Percentiles rank a stretch among this genome's conserved stretches.
phyloP scores from a whole-genome alignment of 2,113 vertebrate genomes.

The Saccopteryx bilineata region DNA sequence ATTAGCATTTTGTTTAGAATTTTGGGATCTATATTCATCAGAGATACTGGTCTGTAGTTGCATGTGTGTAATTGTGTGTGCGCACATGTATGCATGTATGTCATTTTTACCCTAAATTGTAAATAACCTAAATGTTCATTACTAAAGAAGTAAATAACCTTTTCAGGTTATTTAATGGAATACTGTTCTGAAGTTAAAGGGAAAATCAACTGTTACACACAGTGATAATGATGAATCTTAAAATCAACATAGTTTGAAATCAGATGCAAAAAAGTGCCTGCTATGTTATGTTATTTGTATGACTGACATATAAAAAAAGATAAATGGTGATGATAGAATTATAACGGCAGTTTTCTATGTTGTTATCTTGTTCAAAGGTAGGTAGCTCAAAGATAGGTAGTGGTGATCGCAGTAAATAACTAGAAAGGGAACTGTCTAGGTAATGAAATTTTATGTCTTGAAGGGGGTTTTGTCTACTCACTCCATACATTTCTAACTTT shows the following conservation, averaged over 20 bases:
- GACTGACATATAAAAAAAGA: not conserved
- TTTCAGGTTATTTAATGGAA: not conserved
- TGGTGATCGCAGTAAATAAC: not conserved
- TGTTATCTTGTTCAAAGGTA: not conserved
- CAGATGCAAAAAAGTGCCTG: not conserved
- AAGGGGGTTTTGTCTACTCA: not conserved
- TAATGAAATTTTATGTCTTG: not conserved
- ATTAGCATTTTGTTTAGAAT: too few species aligned
- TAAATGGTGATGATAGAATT: not conserved
- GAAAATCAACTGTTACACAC: not conserved
- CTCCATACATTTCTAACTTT: not conserved
- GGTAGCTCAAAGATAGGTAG: not conserved
- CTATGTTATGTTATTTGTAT: not conserved
- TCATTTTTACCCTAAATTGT: too few species aligned
- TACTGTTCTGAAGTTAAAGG: not conserved
- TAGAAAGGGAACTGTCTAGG: not conserved
- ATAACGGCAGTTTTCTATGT: not conserved
- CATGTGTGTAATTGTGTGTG: too few species aligned
- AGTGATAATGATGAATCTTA: not conserved
- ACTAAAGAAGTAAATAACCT: not conserved
- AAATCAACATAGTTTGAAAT: not conserved
- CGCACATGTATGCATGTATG: too few species aligned
- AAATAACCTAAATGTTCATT: not conserved
- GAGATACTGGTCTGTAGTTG: too few species aligned
- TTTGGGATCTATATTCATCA: too few species aligned